Conservation (phyloP, 2,888 invertebrate genomes). For the Biston betularia region DNA sequence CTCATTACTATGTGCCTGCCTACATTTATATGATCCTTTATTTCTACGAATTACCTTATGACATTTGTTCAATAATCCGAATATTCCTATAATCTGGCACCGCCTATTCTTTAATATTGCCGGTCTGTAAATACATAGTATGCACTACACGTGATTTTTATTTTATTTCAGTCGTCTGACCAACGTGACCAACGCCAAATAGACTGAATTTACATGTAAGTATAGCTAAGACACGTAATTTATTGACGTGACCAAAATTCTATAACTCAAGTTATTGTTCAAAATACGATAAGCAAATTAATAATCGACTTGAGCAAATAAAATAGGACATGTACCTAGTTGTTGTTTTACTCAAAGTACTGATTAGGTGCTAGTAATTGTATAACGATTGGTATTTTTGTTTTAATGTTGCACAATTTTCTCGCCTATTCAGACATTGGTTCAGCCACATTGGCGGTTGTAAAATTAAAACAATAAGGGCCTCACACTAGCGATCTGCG, state of each 20-base stretch:
- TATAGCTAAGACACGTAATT: neutral
- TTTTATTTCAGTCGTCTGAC: conserved; percentile 29
- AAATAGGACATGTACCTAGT: neutral
- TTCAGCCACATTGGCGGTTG: too few species aligned
- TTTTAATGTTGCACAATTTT: neutral
- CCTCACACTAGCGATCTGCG: too few species aligned
- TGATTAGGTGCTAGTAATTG: neutral
- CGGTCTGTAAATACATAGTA: neutral
- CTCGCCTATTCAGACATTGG: neutral
- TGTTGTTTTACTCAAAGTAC: conserved; percentile 5
- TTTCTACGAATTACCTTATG: too few species aligned
- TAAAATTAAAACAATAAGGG: too few species aligned
- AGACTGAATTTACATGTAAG: conserved; percentile 29
- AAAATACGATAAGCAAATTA: neutral
- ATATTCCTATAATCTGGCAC: too few species aligned
- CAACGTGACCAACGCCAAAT: conserved; percentile 9
- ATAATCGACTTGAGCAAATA: neutral
- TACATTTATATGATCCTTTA: too few species aligned
- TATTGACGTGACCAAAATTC: conserved; percentile 6
- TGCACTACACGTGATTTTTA: neutral
- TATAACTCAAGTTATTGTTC: neutral
- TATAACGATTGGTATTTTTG: neutral
- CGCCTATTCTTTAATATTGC: too few species aligned
- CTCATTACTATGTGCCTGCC: too few species aligned
- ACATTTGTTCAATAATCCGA: too few species aligned